Evolutionary conservation across 1,140 invertebrate species (phyloP), one percentile per base, ranked within the genome.

Genomic region (Musca domestica): DNA sequence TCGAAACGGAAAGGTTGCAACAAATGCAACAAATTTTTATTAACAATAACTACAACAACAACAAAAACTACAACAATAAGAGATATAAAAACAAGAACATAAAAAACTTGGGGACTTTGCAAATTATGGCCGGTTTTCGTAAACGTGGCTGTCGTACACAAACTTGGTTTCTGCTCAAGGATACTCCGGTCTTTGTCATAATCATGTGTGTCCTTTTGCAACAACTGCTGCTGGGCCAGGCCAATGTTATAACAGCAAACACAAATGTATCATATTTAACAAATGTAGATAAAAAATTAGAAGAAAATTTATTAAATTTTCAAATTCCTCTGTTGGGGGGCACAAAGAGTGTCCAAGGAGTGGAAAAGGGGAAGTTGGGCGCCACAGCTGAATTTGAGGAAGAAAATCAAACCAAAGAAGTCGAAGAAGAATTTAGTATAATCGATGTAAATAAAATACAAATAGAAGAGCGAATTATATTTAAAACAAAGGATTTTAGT

Each of bases 131-230:
- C 67, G 67, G 51, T 52, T 64, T 56, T 66, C 71, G 67, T 64
- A 63, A 63, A 20, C 69, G 69, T 64, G 68, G 71, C 58, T 72
- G 30, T 46, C 69, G 34, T 41, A 64, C 30, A 34, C 71, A 71
- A 68, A 75, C 69, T 72, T 74, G 69, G 69, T 70, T 54, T 67
- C 65, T 68, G 14, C 65, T 71, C 54, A 71, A 72, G 17, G 69
- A 72, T 65, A 70, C 76, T 27, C 68, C 71, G 30, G 70, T 71
- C 48, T 70, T 71, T 49, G 67, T 70, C n/a, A 27, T 71, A 10
- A 49, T 67, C 15, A 67, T 71, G 66, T 71, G 70, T 56, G 48
- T 67, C 4, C 12, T 69, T n/a, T 7, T 41, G 4, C 34, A 41
- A 41, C 34, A 41, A 7, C 10, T 41, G 10, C 47, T 64, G 14